Percentiles rank a stretch among this genome's conserved stretches.
These are phyloP conservation scores for Penaeus monodon DNA, from an alignment of 2,888 invertebrate species.

Conservation along the genomic window DNA sequence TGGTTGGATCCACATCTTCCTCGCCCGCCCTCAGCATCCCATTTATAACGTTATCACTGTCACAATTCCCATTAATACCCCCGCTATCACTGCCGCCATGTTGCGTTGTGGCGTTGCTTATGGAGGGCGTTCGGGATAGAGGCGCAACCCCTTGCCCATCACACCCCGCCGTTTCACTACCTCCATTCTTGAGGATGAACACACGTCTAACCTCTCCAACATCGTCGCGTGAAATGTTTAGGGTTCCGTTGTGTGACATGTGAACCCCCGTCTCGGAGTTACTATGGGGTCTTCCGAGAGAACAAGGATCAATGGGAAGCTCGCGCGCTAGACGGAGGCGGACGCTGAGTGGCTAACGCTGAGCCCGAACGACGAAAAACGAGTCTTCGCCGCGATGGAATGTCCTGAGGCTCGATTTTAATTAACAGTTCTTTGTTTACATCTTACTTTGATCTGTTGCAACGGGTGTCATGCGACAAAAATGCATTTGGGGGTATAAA, in stretches of 20 bases:
- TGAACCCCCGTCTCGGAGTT: conserved; percentile 58
- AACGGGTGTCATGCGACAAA: conserved; percentile 1
- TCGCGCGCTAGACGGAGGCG: conserved; percentile 28
- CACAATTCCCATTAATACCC: conserved; percentile 1
- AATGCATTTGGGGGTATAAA: too few relatives aligned
- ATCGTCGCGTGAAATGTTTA: conserved; percentile 62
- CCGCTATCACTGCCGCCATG: conserved; percentile 40
- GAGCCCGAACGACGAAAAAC: not conserved
- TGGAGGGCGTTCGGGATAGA: conserved; percentile 48
- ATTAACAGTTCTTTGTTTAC: conserved; percentile 47
- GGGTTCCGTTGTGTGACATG: conserved; percentile 63
- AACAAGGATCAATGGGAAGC: conserved; percentile 59
- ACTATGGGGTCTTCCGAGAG: conserved; percentile 57
- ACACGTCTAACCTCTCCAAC: conserved; percentile 57
- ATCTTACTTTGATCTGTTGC: not conserved
- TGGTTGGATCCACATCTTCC: conserved; percentile 45
- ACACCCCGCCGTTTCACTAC: conserved; percentile 31
- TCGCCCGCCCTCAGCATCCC: conserved; percentile 51
- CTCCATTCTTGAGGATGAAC: conserved; percentile 53
- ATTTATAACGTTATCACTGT: conserved; percentile 56
- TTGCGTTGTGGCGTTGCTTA: conserved; percentile 32
- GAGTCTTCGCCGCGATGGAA: conserved; percentile 27
- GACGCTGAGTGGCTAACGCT: not conserved
- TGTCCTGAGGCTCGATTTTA: conserved; percentile 26
- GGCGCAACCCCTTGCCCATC: conserved; percentile 38